phyloP scores from a whole-genome alignment of 2,797 vertebrate species.

The Corythornis leucogaster region DNA sequence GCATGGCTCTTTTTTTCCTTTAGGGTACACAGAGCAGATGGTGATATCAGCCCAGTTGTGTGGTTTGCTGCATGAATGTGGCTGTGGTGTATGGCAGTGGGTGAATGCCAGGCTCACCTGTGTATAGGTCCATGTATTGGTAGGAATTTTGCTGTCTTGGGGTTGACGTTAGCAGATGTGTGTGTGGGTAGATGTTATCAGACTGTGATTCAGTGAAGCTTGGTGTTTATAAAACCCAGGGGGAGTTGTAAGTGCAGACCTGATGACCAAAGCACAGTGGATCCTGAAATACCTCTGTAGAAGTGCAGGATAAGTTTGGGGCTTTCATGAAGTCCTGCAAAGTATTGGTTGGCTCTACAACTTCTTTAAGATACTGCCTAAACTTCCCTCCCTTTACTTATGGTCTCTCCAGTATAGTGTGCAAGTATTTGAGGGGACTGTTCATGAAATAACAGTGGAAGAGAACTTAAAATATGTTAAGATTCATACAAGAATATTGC shows the following conservation, averaged over 20 bases:
- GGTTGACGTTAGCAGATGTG: neutral
- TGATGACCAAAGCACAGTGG: neutral
- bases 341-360: neutral
- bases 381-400: neutral
- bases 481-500: neutral
- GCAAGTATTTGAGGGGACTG: neutral
- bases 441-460: neutral
- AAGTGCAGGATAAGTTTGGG: neutral
- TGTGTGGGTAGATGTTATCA: neutral
- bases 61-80: too few relatives aligned
- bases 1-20: neutral
- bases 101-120: neutral
- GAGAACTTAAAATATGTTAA: neutral
- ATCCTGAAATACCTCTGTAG: neutral
- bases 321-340: neutral
- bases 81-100: neutral
- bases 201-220: neutral
- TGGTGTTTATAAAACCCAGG: neutral
- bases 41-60: accelerated
- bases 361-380: neutral
- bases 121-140: neutral
- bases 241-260: neutral
- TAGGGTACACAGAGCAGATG: neutral
- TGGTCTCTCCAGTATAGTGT: neutral
- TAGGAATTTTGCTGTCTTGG: neutral